phyloP scores from a whole-genome alignment of 2,113 vertebrate genomes.

The Rattus rattus region DNA sequence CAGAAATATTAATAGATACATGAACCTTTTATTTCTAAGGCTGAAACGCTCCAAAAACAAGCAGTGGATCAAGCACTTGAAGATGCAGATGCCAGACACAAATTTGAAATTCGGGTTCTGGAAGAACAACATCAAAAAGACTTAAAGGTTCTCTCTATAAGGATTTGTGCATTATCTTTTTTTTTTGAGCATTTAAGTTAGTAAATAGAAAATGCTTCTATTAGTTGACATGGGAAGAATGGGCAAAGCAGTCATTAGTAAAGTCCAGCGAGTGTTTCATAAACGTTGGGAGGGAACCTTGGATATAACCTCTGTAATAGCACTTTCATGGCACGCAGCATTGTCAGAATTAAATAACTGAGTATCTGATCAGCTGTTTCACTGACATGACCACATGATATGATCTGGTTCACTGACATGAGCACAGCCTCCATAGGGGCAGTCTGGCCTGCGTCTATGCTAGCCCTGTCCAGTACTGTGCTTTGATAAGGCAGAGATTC shows the following conservation, averaged over 20 bases:
- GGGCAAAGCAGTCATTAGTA: background rate
- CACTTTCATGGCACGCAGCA: background rate
- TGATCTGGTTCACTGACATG: background rate
- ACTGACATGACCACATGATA: background rate
- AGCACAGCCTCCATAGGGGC: background rate
- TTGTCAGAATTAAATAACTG: background rate
- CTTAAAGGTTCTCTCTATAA: constrained; percentile 76
- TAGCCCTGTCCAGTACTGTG: too few relatives aligned
- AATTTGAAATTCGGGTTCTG: constrained; percentile 71
- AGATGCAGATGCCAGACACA: constrained; percentile 68
- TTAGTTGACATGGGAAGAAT: background rate
- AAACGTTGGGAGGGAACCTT: background rate
- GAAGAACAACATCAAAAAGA: constrained; percentile 72
- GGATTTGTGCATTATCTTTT: constrained; percentile 29
- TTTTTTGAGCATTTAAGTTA: background rate
- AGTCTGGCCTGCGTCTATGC: background rate
- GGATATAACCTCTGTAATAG: background rate
- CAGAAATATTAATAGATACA: background rate
- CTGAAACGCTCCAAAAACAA: constrained; percentile 75
- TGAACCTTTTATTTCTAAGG: constrained; percentile 78
- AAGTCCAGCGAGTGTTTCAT: background rate
- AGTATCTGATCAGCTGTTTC: background rate
- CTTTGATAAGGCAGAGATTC: background rate
- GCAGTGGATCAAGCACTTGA: constrained; percentile 82
- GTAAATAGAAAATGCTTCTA: background rate